Base-by-base conservation (phyloP, 1,140 invertebrate species). In the Dysdera silvatica region DNA sequence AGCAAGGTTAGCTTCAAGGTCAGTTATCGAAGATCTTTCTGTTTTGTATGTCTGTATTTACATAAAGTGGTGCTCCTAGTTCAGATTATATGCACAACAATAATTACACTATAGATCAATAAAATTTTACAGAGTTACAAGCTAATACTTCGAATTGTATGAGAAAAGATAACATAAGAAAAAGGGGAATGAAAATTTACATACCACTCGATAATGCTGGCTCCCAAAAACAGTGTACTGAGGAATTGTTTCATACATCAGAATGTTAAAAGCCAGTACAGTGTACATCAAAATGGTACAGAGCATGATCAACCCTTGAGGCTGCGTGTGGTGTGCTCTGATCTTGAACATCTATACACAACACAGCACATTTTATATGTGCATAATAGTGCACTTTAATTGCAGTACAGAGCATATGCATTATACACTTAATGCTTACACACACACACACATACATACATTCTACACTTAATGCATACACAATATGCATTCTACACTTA, bases 141-240 rank as follows among this genome's bases (percentile, higher is more conserved):
- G 31, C 28, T 51, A 16, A 23, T 29, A 20, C 48, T 51, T 28
- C 10, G 26, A 28, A n/a, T n/a, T 14, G n/a, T n/a, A 12, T 7
- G 26, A 10, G 31, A 10, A 51, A 51, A 14, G 14, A 51, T 28
- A 51, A 12, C 23, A 51, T 12, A 23, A 24, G 31, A 18, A 14
- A 7, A 45, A n/a, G 23, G 23, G 41, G 41, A 45, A 45, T 10
- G 14, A 45, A 45, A 6, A 26, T 16, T 6, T 29, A 23, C 32
- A 59, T 40, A 45, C 24, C 10, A 61, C 37, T 10, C 65, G 47
- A 54, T 74, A 79, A 64, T 75, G 71, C 65, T 80, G 76, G 65
- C 72, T 76, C 3, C 79, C 79, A 70, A 72, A 80, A 6, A 73
- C 75, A 8, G 74, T 73, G 63, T 80, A 80, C 60, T 78, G 74